phyloP scores from a whole-genome alignment of 1,140 invertebrate species.

The Lepidurus packardi region DNA sequence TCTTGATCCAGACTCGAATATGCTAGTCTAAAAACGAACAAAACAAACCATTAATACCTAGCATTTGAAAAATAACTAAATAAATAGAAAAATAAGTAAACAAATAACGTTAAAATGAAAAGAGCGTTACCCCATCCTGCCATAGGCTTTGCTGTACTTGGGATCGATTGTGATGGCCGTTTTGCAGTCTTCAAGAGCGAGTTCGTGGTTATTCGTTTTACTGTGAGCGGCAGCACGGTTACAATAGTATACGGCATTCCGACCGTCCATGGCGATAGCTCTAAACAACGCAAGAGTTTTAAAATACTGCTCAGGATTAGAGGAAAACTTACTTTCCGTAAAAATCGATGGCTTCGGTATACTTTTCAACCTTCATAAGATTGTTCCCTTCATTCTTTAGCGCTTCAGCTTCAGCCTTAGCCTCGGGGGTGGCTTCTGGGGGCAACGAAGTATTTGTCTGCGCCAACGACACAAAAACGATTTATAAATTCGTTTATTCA shows the following conservation, averaged over 20 bases:
- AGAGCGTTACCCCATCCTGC: constrained; percentile 54
- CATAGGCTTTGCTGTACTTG: constrained; percentile 89
- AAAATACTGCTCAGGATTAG: background rate
- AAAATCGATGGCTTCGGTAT: constrained; percentile 67
- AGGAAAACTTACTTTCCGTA: constrained; percentile 63
- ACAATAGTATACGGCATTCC: constrained; percentile 90
- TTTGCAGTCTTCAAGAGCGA: constrained; percentile 82
- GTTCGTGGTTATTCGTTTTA: constrained; percentile 70
- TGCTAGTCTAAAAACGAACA: constrained; percentile 60
- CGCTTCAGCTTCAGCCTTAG: constrained; percentile 60
- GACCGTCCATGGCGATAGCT: constrained; percentile 74
- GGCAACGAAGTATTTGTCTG: constrained; percentile 23
- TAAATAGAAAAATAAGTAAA: background rate
- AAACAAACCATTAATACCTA: constrained; percentile 1
- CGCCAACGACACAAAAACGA: constrained; percentile 22
- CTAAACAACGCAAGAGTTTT: constrained; percentile 44
- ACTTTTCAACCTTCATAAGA: constrained; percentile 73
- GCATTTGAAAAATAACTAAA: background rate
- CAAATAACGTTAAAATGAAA: constrained; percentile 7
- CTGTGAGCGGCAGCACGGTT: constrained; percentile 88
- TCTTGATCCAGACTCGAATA: constrained; percentile 75
- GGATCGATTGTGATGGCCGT: constrained; percentile 80
- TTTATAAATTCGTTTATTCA: background rate
- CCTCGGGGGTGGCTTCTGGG: constrained; percentile 47
- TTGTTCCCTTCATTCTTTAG: constrained; percentile 81